These are phyloP conservation scores for Myotis davidii DNA, from an alignment of 2,113 vertebrate species.

Conservation along the genomic window DNA sequence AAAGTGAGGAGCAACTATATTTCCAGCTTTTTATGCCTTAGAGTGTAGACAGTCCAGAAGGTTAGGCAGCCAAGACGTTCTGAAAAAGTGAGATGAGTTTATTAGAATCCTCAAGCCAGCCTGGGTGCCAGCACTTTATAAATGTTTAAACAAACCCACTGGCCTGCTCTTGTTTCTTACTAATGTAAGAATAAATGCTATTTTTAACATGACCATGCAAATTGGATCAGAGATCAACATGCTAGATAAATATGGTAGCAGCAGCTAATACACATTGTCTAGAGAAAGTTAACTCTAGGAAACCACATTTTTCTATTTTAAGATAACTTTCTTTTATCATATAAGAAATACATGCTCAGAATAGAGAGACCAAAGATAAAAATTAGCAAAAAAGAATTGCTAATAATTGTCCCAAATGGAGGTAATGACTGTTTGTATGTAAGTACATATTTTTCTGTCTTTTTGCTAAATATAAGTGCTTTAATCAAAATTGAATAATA, in stretches of 20 bases:
- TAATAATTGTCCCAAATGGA: not conserved
- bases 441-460: not conserved
- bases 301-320: conserved; percentile 22
- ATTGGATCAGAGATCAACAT: not conserved
- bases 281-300: conserved; percentile 44
- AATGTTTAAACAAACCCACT: not conserved
- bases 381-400: not conserved
- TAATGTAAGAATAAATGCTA: not conserved
- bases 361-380: conserved; percentile 11
- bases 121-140: not conserved
- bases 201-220: conserved; percentile 40
- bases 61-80: not conserved
- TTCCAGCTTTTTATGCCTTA: not conserved
- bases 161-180: not conserved
- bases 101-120: not conserved
- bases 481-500: conserved; percentile 11
- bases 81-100: not conserved
- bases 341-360: not conserved
- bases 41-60: not conserved
- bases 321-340: not conserved
- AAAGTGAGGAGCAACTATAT: not conserved
- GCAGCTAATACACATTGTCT: not conserved
- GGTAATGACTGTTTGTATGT: not conserved
- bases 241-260: conserved; percentile 19
- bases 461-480: not conserved